These are phyloP conservation scores for Erinaceus europaeus DNA, from an alignment of 2,113 vertebrate genomes.

Conservation along the genomic window DNA sequence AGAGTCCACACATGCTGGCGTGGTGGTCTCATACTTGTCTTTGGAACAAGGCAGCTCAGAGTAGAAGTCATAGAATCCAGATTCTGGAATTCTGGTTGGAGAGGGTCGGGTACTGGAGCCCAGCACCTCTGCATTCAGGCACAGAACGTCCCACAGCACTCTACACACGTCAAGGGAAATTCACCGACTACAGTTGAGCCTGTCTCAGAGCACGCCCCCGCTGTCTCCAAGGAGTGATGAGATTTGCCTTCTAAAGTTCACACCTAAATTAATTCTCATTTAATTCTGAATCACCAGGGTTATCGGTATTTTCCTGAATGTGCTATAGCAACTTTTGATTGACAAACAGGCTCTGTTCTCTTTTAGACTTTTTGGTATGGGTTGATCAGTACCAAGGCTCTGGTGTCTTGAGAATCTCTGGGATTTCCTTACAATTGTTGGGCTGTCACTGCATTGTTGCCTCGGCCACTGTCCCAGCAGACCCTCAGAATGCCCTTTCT, in stretches of 20 bases:
- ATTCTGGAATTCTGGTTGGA: neutral
- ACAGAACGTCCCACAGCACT: neutral
- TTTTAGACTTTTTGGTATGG: neutral
- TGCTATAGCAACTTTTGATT: neutral
- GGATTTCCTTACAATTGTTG: fast-evolving
- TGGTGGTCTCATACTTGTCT: neutral
- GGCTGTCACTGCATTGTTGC: fast-evolving
- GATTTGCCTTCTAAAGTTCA: too few species aligned
- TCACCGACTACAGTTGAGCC: neutral
- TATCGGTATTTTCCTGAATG: neutral
- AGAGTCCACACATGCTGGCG: too few species aligned
- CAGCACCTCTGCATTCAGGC: too few species aligned
- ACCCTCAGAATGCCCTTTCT: neutral
- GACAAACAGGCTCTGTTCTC: neutral
- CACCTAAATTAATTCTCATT: too few species aligned
- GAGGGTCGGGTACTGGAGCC: too few species aligned
- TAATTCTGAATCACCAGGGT: too few species aligned
- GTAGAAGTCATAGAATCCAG: neutral
- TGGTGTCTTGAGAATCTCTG: neutral
- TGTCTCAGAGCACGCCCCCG: neutral
- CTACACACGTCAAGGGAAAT: fast-evolving
- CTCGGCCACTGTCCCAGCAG: fast-evolving
- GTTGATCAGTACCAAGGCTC: neutral
- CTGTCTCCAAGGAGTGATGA: neutral
- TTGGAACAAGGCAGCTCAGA: neutral